Base-by-base conservation (phyloP, 1,140 invertebrate species). In the Euglossa dilemma region DNA sequence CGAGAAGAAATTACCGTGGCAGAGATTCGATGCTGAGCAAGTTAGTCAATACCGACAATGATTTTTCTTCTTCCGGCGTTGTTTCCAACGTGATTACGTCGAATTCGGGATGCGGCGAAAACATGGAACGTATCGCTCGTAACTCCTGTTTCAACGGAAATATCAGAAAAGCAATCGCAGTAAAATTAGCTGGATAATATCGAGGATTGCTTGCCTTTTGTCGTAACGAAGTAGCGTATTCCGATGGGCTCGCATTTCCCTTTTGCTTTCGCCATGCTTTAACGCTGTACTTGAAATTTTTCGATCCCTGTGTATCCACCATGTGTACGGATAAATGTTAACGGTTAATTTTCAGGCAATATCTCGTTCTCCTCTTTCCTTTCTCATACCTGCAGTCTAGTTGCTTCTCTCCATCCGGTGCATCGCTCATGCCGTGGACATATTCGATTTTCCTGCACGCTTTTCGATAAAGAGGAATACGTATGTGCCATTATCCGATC, bases 401-500 rank as follows among this genome's bases (percentile, higher is more conserved):
- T 45, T 52, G 36, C 28, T 25, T 85, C 28, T 89, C 88, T 23
- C 20, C 79, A 80, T 6, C 74, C 79, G 18, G 89, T n/a, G 25
- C 88, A 92, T 25, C 90, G 82, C 28, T 73, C 78, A 20, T 92
- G 91, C 25, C 88, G 90, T 6, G 92, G 91, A 87, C 93, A 94
- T 12, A 77, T 16, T 25, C 74, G 36, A 64, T 61, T 82, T 52
- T 83, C 75, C 20, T 64, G 74, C 43, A 45, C 18, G 23, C 67
- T 75, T 52, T 86, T 80, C 64, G 85, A 61, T 6, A 95, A 88
- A 12, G 94, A 95, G 1, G 95, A 91, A 64, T 94, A 91, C 2
- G 95, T 96, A 16, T 95, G 95, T 2, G 94, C 93, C n/a, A 93
- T 90, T 74, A 96, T 91, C 73, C 95, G 87, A 52, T 94, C 94